These are phyloP conservation scores for Megalops atlanticus DNA, from an alignment of 2,113 vertebrate species.

Conservation along the genomic window DNA sequence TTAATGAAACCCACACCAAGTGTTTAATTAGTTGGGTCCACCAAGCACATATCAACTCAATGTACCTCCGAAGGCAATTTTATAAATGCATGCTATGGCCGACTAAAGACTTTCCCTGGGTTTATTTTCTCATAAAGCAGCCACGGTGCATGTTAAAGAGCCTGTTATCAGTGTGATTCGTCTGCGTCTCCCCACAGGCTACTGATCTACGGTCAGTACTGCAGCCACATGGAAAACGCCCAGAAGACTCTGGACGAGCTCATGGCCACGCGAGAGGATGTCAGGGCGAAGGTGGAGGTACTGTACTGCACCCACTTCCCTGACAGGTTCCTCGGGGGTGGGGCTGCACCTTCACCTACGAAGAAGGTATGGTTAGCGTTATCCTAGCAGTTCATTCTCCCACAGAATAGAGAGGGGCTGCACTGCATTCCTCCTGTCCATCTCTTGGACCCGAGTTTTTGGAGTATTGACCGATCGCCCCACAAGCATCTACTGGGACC, in stretches of 20 bases:
- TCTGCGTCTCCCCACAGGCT: conserved; percentile 71
- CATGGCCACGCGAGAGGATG: conserved; percentile 84
- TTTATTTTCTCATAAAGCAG: not conserved
- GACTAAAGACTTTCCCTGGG: not conserved
- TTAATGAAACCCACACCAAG: too few species aligned
- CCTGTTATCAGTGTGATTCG: not conserved
- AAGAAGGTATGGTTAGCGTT: too few species aligned
- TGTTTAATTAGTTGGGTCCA: too few species aligned
- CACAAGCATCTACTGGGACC: not conserved
- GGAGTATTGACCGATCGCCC: not conserved
- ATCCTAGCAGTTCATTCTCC: not conserved
- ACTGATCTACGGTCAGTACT: conserved; percentile 95
- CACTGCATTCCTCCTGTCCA: not conserved
- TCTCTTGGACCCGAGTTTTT: too few species aligned
- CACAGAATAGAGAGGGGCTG: too few species aligned
- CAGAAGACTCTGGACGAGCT: conserved; percentile 92
- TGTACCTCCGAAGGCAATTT: too few species aligned
- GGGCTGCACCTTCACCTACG: too few species aligned
- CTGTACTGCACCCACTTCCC: conserved; percentile 47
- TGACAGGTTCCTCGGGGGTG: too few species aligned
- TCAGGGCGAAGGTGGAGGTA: conserved; percentile 90
- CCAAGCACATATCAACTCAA: too few species aligned
- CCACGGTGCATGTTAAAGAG: not conserved
- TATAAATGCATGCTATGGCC: too few species aligned
- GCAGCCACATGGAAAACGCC: conserved; percentile 93